Percentiles rank a stretch among this genome's conserved stretches.
These are phyloP conservation scores for Cryptosula pallasiana DNA, from an alignment of 2,888 invertebrate genomes.

Conservation along the genomic window DNA sequence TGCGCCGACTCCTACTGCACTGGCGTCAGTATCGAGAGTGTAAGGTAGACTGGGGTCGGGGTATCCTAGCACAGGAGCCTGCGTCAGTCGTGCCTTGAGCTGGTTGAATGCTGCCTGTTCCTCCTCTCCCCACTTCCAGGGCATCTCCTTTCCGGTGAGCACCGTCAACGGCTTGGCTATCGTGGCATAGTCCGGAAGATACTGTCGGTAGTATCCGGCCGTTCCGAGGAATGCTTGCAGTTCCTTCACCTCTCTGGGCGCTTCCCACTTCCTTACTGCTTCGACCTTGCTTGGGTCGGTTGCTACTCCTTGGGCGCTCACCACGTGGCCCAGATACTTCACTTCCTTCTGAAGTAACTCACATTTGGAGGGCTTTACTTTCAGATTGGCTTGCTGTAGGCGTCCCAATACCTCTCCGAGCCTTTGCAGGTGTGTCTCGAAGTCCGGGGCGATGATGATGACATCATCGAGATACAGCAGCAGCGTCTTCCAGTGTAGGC, in stretches of 20 bases:
- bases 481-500: not conserved
- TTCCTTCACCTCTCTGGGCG: not conserved
- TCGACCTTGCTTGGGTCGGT: not conserved
- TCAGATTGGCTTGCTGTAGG: not conserved
- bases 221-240: not conserved
- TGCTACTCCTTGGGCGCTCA: not conserved
- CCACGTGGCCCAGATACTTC: not conserved
- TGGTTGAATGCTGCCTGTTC: too few relatives aligned
- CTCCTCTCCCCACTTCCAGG: too few relatives aligned
- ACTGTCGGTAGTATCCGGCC: not conserved
- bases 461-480: not conserved
- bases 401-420: not conserved
- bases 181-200: not conserved
- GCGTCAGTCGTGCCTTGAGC: too few relatives aligned
- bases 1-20: too few relatives aligned
- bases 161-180: too few relatives aligned
- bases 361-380: not conserved
- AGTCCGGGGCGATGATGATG: not conserved
- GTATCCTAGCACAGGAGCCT: too few relatives aligned
- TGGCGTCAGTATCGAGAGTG: too few relatives aligned
- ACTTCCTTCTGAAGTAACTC: not conserved
- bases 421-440: not conserved
- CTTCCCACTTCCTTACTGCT: too few relatives aligned
- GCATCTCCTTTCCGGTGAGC: too few relatives aligned
- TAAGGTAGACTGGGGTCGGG: too few relatives aligned